Evolutionary conservation across 2,113 vertebrate species (phyloP), one percentile per base, ranked within the genome.

Genomic region (Neodon shergylaensis): DNA sequence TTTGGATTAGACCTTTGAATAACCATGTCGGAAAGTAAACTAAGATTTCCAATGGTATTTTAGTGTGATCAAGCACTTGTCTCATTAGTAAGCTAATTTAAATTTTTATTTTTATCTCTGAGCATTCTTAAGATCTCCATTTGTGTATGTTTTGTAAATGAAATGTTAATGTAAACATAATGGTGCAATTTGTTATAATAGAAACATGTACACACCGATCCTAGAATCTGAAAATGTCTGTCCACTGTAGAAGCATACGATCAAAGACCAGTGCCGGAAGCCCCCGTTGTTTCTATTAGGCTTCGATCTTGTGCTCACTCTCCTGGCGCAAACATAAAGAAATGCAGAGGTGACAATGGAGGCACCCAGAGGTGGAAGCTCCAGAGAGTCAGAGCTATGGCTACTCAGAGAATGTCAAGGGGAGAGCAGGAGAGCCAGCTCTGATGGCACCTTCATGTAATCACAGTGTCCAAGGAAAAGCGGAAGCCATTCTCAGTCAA

Each of bases 61-160:
- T 92, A 39, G 61, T 49, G 22, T 93, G 22, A 87, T 9, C 52
- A 93, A 94, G 31, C 26, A 90, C 76, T 90, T 94, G 47, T 39
- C 42, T 85, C 52, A 72, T 85, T 92, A 89, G 88, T 93, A 97
- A 93, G 65, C 66, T 76, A 86, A 87, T 89, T 95, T 68, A 13
- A 24, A 94, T 63, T 63, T 0, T 83, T 65, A 68, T n/a, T 78
- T 96, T 94, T 66, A 88, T 92, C 22, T 79, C 90, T 52, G 2
- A 4, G 26, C 19, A n/a, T 65, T 76, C 49, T 90, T 77, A 83
- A 81, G 81, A 88, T 42, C 33, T 88, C 24, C 76, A 94, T 39
- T 84, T 84, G 19, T 68, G 3, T 76, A 44, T 84, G 14, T 70
- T 87, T 83, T 78, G 76, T 54, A 87, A 17, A 58, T 58, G 84